Conservation (phyloP, 2,113 vertebrate species). For the Oplegnathus fasciatus region DNA sequence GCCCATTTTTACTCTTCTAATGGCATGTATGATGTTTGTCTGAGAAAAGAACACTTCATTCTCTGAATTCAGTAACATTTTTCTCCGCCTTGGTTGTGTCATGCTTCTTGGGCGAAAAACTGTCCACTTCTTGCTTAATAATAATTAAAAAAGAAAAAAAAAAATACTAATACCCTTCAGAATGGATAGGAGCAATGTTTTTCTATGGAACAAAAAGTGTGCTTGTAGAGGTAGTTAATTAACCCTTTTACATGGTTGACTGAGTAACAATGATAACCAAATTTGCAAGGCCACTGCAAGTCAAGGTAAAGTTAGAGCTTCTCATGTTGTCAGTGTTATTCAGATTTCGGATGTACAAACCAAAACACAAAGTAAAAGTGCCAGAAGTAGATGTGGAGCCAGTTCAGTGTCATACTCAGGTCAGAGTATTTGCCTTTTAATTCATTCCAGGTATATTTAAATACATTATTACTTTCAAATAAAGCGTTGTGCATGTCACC, state of each 20-base stretch:
- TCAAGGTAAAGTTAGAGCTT: slow-evolving; percentile 12
- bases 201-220: not conserved
- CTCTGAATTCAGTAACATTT: slow-evolving; percentile 24
- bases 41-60: slow-evolving; percentile 20
- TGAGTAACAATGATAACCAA: slow-evolving; percentile 5
- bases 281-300: slow-evolving; percentile 20
- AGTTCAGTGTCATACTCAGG: not conserved
- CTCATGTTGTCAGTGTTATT: not conserved
- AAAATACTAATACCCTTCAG: not conserved
- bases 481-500: not conserved
- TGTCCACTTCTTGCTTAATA: not conserved
- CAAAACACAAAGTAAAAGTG: not conserved
- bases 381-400: not conserved
- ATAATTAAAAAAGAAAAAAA: slow-evolving; percentile 11
- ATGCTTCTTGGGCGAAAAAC: not conserved
- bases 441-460: not conserved
- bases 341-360: not conserved
- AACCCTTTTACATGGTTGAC: slow-evolving; percentile 28
- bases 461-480: not conserved
- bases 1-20: slow-evolving; percentile 24
- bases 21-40: slow-evolving; percentile 39
- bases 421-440: not conserved
- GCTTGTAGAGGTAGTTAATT: slow-evolving; percentile 42
- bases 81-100: not conserved
- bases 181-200: slow-evolving; percentile 11